Evolutionary conservation across 2,797 vertebrate species (phyloP).

Genomic region (Pipistrellus pipistrellus): DNA sequence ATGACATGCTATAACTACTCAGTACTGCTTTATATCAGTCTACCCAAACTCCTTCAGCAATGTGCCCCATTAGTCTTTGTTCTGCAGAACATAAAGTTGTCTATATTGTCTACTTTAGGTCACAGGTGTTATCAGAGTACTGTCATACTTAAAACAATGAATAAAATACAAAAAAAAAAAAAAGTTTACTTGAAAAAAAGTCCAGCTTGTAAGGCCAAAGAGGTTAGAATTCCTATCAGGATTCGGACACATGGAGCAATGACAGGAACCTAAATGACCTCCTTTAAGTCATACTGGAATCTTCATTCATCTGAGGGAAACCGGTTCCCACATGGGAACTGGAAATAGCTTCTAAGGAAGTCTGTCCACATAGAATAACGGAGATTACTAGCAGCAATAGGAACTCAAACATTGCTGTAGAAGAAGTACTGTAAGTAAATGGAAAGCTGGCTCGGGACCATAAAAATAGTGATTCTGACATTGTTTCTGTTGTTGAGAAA

Average conservation of each 20-base stretch:
- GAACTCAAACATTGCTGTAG: background rate
- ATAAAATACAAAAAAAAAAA: background rate
- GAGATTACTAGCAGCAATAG: background rate
- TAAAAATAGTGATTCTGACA: background rate
- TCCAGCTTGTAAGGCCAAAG: background rate
- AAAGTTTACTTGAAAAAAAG: background rate
- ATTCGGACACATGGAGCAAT: background rate
- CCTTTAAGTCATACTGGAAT: background rate
- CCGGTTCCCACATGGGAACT: background rate
- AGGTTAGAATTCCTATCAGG: background rate
- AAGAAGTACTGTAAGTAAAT: background rate
- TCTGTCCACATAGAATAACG: background rate
- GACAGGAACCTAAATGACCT: background rate
- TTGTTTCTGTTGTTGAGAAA: background rate
- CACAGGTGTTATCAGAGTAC: background rate
- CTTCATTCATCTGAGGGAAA: background rate
- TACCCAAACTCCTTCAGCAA: conserved; percentile 11
- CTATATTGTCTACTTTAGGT: background rate
- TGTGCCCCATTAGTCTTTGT: background rate
- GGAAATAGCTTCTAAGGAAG: conserved; percentile 6
- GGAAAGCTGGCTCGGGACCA: background rate
- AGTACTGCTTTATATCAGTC: conserved; percentile 47
- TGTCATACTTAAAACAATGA: background rate
- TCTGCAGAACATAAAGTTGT: background rate
- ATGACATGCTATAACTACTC: conserved; percentile 72